These are phyloP conservation scores for Drosophila athabasca DNA, from an alignment of 1,140 invertebrate species.

Conservation along the genomic window DNA sequence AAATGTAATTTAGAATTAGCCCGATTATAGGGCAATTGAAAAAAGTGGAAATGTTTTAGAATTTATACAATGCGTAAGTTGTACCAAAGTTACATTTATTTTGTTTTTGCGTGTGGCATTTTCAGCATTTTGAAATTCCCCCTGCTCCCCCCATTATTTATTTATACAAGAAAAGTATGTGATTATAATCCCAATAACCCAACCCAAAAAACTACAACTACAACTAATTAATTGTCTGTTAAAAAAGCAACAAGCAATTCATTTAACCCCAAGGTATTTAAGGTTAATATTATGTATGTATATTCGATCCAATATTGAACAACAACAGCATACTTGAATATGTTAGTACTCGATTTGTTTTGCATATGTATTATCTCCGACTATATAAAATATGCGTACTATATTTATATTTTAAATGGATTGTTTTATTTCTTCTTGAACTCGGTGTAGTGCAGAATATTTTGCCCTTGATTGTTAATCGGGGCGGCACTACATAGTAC, in stretches of 20 bases:
- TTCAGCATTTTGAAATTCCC: conserved; percentile 47
- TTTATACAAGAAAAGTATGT: conserved; percentile 68
- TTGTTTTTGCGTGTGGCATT: conserved; percentile 59
- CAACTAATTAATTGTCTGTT: conserved; percentile 44
- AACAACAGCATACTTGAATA: conserved; percentile 38
- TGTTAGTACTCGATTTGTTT: conserved; percentile 68
- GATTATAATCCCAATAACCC: conserved; percentile 62
- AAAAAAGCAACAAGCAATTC: conserved; percentile 50
- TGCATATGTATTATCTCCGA: conserved; percentile 66
- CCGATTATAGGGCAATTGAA: conserved; percentile 12
- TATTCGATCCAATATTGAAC: conserved; percentile 51
- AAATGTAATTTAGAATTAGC: conserved; percentile 53
- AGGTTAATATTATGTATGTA: conserved; percentile 22
- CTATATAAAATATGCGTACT: conserved; percentile 64
- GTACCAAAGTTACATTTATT: conserved; percentile 75
- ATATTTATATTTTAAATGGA: conserved; percentile 38
- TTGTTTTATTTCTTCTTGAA: conserved; percentile 24
- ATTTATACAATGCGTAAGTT: conserved; percentile 76
- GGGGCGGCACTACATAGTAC: no score
- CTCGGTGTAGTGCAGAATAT: neutral
- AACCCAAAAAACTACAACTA: conserved; percentile 34
- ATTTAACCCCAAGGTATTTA: conserved; percentile 54
- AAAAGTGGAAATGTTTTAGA: conserved; percentile 56
- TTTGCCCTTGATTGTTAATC: neutral
- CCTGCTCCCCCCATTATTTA: conserved; percentile 57